Percentiles rank a stretch among this genome's conserved stretches.
These are phyloP conservation scores for Leptopilina myrica DNA, from an alignment of 2,888 invertebrate genomes.

Conservation along the genomic window DNA sequence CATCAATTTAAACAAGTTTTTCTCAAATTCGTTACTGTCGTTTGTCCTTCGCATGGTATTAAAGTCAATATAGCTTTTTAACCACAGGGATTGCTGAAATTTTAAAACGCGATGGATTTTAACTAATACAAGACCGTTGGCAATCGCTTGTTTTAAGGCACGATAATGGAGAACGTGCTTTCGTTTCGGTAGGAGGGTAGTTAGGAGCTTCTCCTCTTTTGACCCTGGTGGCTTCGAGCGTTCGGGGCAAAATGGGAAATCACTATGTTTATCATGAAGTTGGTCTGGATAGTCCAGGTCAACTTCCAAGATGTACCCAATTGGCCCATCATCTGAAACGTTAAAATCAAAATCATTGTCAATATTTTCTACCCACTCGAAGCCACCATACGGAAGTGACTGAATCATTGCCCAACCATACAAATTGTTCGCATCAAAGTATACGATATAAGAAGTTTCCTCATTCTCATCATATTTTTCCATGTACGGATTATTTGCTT, in stretches of 20 bases:
- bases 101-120: constrained; percentile 15
- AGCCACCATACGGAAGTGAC: constrained; percentile 11
- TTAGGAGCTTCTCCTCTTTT: constrained; percentile 58
- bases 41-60: constrained; percentile 67
- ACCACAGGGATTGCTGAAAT: constrained; percentile 67
- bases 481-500: constrained; percentile 46
- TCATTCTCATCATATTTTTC: not conserved
- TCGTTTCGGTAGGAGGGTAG: constrained; percentile 58
- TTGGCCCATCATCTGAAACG: not conserved
- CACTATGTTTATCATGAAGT: constrained; percentile 35
- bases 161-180: constrained; percentile 38
- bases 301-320: constrained; percentile 40
- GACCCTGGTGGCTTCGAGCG: constrained; percentile 52
- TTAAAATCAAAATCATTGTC: not conserved
- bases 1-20: constrained; percentile 71
- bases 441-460: not conserved
- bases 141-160: constrained; percentile 64
- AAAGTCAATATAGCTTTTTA: constrained; percentile 58
- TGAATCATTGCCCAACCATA: constrained; percentile 42
- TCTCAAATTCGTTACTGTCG: constrained; percentile 68
- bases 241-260: constrained; percentile 59
- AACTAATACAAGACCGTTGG: constrained; percentile 19
- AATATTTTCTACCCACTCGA: constrained; percentile 29
- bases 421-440: constrained; percentile 39
- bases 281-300: constrained; percentile 37